Evolutionary conservation across 2,113 vertebrate species (phyloP), one percentile per base, ranked within the genome.

Genomic region (Pitta sordida): DNA sequence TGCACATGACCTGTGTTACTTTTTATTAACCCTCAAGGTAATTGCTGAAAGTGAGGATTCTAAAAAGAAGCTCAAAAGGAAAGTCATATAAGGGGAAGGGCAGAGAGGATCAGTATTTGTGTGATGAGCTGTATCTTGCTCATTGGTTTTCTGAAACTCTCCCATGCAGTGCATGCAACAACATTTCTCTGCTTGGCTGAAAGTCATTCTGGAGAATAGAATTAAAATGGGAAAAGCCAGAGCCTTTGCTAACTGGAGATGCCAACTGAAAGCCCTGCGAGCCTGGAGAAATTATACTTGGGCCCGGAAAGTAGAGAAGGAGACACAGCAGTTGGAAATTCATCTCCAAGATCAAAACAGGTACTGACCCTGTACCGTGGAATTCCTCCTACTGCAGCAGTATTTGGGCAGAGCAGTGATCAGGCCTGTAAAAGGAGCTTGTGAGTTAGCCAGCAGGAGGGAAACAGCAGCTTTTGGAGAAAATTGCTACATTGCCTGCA

Each of bases 121-220:
- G 37, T 87, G 41, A 71, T 1, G 2, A 20, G 32, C 59, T 80
- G 5, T 46, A n/a, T 62, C 39, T 83, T 60, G 13, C 34, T 94
- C 32, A 76, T 15, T 90, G 51, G 29, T 96, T 96, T 96, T 94
- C 32, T 90, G 39, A 90, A 93, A 96, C 53, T 97, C 93, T 95
- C 49, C 37, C 48, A 37, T 96, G 30, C 93, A 99, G 99, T 98
- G 98, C 97, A 95, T 99, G 88, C 98, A 98, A 78, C 98, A 32
- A 44, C 98, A 99, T 97, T 99, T 99, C 95, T 99, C 98, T 60
- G 97, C 96, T 69, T 99, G 99, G 99, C 98, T 98, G 93, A 98
- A 98, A 68, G 95, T 98, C 60, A 95, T 98, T 91, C 94, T 99
- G 96, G 98, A 98, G 68, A 94, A 79, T 49, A 98, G 97, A 95